phyloP scores from a whole-genome alignment of 2,888 invertebrate species.

The Acanthosepion esculentum region DNA sequence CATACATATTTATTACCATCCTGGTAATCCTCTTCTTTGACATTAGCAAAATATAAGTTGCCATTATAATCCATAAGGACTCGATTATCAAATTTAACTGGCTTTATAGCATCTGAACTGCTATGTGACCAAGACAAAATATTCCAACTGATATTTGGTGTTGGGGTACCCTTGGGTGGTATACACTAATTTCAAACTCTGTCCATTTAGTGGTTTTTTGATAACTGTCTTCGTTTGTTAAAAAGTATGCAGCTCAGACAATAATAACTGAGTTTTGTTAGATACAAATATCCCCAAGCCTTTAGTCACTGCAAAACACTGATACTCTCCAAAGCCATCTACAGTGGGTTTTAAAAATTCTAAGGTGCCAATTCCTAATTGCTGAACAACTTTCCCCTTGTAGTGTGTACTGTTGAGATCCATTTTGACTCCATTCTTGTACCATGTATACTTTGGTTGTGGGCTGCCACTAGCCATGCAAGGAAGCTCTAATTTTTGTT shows the following conservation, averaged over 20 bases:
- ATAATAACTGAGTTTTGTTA: constrained; percentile 93
- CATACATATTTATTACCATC: constrained; percentile 90
- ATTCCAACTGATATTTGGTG: constrained; percentile 51
- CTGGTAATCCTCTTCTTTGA: constrained; percentile 84
- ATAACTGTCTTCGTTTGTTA: background rate
- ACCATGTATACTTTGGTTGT: constrained; percentile 57
- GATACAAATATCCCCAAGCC: constrained; percentile 92
- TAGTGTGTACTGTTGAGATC: constrained; percentile 53
- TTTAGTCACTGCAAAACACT: constrained; percentile 93
- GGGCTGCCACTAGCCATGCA: constrained; percentile 50
- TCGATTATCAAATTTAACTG: constrained; percentile 80
- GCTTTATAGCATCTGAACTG: constrained; percentile 80
- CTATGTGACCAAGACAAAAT: constrained; percentile 54
- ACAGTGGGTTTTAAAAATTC: constrained; percentile 56
- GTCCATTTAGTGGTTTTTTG: constrained; percentile 49
- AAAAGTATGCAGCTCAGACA: constrained; percentile 78
- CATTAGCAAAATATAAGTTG: constrained; percentile 96
- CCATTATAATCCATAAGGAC: constrained; percentile 95
- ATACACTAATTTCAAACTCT: constrained; percentile 54
- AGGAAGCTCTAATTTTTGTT: constrained; percentile 49
- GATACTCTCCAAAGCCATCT: constrained; percentile 93
- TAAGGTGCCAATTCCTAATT: constrained; percentile 56
- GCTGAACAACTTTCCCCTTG: constrained; percentile 50
- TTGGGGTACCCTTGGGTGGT: constrained; percentile 77
- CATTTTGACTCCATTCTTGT: constrained; percentile 61